Conservation (phyloP, 2,888 invertebrate genomes). For the Synanthedon vespiformis region DNA sequence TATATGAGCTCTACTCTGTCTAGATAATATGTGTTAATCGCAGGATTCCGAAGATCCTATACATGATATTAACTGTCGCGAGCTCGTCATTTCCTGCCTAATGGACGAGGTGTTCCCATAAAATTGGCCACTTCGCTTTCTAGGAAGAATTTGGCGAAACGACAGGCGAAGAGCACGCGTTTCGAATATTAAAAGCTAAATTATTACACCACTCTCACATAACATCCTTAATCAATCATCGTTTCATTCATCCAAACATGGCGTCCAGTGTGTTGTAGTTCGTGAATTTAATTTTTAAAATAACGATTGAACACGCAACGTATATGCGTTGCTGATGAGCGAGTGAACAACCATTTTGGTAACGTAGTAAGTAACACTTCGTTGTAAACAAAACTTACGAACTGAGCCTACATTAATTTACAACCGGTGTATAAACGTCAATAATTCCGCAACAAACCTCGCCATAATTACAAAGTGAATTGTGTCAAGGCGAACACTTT, state of each 20-base stretch:
- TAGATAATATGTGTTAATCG: no score
- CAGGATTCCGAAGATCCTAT: neutral
- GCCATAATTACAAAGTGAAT: slow-evolving; percentile 24
- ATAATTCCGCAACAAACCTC: slow-evolving; percentile 21
- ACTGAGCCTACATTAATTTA: slow-evolving; percentile 23
- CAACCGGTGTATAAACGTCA: slow-evolving; percentile 21
- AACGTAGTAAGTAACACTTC: slow-evolving; percentile 2
- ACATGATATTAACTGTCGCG: slow-evolving; percentile 46
- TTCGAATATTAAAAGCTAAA: slow-evolving; percentile 40
- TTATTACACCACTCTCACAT: slow-evolving; percentile 18
- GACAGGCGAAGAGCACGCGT: slow-evolving; percentile 32
- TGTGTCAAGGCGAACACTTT: slow-evolving; percentile 40
- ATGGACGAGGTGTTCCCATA: slow-evolving; percentile 25
- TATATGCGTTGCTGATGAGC: slow-evolving; percentile 7
- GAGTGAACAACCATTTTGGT: slow-evolving; percentile 6
- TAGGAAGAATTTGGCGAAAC: slow-evolving; percentile 53
- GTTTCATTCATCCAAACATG: neutral
- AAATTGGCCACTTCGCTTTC: slow-evolving; percentile 56
- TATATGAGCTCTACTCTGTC: no score
- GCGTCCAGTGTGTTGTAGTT: neutral
- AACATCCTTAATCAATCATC: slow-evolving; percentile 1
- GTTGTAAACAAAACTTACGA: slow-evolving; percentile 11
- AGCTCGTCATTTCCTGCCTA: slow-evolving; percentile 33
- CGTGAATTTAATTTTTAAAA: neutral
- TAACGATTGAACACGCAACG: neutral